phyloP scores from a whole-genome alignment of 2,888 invertebrate species.

The Nemoura dubitans region DNA sequence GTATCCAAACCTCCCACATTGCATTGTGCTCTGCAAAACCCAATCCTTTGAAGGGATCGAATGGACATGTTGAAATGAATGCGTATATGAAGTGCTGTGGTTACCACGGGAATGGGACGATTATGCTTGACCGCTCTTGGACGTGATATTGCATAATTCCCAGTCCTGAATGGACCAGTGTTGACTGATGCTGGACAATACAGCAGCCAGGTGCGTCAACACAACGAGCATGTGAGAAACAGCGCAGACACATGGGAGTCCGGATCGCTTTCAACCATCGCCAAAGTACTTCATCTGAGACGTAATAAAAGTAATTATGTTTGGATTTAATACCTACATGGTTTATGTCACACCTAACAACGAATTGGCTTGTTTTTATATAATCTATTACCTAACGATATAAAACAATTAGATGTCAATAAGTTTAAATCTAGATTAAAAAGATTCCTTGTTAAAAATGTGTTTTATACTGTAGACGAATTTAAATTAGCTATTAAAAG shows the following conservation, averaged over 20 bases:
- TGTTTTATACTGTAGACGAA: too few species aligned
- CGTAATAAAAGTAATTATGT: not conserved
- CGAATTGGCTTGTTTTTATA: too few species aligned
- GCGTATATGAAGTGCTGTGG: conserved; percentile 7
- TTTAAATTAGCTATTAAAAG: too few species aligned
- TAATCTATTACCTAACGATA: too few species aligned
- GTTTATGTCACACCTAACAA: too few species aligned
- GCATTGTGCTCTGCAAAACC: not conserved
- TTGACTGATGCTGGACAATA: conserved; percentile 28
- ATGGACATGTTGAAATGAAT: conserved; percentile 19
- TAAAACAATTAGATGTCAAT: too few species aligned
- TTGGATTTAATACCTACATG: not conserved
- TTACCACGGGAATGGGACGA: not conserved
- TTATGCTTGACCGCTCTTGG: conserved; percentile 21
- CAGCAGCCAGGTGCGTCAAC: conserved; percentile 30
- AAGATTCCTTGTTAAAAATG: too few species aligned
- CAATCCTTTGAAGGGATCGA: conserved; percentile 16
- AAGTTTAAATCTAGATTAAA: too few species aligned
- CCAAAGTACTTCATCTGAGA: not conserved
- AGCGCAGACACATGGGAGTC: not conserved
- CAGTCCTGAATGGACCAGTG: not conserved
- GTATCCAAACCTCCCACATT: not conserved
- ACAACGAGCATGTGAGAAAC: not conserved
- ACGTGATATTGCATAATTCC: conserved; percentile 28
- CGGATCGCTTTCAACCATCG: not conserved